Conservation (phyloP, 2,797 vertebrate genomes). For the Enteromius radiatus region DNA sequence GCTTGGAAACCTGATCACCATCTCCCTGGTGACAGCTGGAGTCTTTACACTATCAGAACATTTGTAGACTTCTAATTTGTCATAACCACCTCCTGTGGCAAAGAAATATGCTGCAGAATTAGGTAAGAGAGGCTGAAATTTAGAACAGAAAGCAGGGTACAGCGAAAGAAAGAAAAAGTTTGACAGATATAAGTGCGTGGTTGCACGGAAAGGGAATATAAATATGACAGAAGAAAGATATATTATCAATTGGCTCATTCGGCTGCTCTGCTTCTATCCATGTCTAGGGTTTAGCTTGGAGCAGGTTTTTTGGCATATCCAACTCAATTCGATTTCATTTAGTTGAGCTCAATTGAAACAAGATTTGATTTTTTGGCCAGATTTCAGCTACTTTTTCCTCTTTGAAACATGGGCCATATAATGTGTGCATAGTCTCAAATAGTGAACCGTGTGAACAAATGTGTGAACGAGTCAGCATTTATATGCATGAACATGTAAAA, state of each 20-base stretch:
- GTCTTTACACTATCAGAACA: constrained; percentile 99
- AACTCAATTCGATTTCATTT: not conserved
- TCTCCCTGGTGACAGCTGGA: constrained; percentile 99
- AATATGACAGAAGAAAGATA: constrained; percentile 1
- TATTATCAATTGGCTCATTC: not conserved
- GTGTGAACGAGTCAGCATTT: not conserved
- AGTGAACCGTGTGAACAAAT: not conserved
- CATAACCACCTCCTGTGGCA: constrained; percentile 99
- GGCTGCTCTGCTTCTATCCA: not conserved
- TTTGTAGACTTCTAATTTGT: constrained; percentile 99
- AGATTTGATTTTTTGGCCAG: not conserved
- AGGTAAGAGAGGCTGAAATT: constrained; percentile 82
- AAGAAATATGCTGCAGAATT: constrained; percentile 97
- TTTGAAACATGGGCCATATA: not conserved
- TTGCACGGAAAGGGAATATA: not conserved
- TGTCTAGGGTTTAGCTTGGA: not conserved
- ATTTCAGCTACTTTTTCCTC: not conserved
- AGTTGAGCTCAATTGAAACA: not conserved
- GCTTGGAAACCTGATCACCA: constrained; percentile 99
- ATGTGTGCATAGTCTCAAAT: not conserved
- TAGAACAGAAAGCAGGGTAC: constrained; percentile 69
- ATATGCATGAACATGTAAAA: too few species aligned
- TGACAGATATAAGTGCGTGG: constrained; percentile 44
- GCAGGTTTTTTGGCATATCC: not conserved
- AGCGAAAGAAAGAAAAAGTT: constrained; percentile 37